A percentile compares a stretch with the other conserved stretches of the same genome.
phyloP scores from a whole-genome alignment of 2,888 invertebrate genomes.

The Drosophila nr. medialis region DNA sequence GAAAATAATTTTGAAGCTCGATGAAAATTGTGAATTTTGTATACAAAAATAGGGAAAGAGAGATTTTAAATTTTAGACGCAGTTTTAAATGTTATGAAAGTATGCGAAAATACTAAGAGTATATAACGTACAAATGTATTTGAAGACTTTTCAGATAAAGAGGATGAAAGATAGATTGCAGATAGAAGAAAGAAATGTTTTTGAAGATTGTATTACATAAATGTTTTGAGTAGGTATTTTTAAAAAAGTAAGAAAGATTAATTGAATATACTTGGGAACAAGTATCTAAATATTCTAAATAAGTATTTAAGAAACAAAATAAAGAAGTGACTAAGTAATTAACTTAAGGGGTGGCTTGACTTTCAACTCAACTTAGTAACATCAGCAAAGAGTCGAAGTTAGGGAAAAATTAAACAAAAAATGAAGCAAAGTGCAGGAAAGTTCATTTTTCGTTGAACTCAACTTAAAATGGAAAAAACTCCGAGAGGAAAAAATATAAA shows the following conservation, averaged over 20 bases:
- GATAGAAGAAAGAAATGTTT: neutral
- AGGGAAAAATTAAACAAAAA: neutral
- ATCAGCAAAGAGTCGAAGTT: neutral
- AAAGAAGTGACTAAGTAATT: neutral
- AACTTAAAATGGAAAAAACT: neutral
- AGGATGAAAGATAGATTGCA: no score
- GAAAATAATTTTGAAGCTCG: neutral
- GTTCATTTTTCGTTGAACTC: neutral
- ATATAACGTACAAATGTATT: no score
- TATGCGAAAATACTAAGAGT: neutral
- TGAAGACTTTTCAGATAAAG: neutral
- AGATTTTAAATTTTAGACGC: neutral
- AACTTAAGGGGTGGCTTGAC: neutral
- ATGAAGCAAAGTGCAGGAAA: neutral
- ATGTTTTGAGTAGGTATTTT: neutral
- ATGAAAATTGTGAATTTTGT: neutral
- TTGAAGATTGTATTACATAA: no score
- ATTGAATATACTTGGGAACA: rapidly evolving
- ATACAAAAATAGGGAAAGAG: neutral
- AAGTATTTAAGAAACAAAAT: neutral
- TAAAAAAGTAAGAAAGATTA: no score
- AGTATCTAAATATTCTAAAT: neutral
- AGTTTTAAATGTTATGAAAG: neutral
- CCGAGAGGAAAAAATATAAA: neutral
- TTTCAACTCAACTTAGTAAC: neutral